A percentile compares a stretch with the other conserved stretches of the same genome.
phyloP scores from a whole-genome alignment of 2,888 invertebrate genomes.

The Apamea crenata region DNA sequence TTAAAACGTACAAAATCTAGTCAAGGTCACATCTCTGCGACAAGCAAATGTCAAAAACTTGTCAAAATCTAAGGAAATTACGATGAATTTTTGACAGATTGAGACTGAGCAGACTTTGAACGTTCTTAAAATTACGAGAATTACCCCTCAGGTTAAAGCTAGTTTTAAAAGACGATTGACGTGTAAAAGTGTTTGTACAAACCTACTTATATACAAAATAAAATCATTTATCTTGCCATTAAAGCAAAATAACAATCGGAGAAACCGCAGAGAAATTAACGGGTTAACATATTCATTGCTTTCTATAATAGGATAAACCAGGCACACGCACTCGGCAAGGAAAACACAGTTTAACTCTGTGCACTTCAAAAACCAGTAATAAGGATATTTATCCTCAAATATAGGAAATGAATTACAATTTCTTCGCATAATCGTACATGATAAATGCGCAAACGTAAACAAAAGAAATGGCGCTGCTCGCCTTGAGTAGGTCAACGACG shows the following conservation, averaged over 20 bases:
- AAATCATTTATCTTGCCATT: no score
- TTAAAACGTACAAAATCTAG: no score
- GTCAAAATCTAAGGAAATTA: no score
- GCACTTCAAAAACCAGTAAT: neutral
- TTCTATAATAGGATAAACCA: neutral
- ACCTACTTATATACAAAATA: no score
- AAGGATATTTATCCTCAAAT: slow-evolving; percentile 4
- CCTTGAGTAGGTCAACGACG: slow-evolving; percentile 51
- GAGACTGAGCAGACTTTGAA: no score
- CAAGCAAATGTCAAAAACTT: no score
- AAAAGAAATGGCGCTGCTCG: slow-evolving; percentile 41
- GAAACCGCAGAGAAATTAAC: neutral
- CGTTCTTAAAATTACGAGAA: no score
- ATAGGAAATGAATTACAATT: slow-evolving; percentile 24
- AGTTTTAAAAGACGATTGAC: no score
- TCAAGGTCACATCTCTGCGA: no score
- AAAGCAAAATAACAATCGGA: neutral
- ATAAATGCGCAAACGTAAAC: slow-evolving; percentile 34
- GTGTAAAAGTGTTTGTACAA: no score
- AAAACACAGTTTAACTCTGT: neutral
- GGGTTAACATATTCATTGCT: neutral
- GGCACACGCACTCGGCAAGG: neutral
- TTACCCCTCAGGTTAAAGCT: no score
- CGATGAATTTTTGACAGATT: no score
- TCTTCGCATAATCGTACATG: slow-evolving; percentile 11